Evolutionary conservation across 30 jellyfish, hydroid and myxozoan species (phyloP), one percentile per base, ranked within the genome.

Genomic region (Rhopilema esculentum): DNA sequence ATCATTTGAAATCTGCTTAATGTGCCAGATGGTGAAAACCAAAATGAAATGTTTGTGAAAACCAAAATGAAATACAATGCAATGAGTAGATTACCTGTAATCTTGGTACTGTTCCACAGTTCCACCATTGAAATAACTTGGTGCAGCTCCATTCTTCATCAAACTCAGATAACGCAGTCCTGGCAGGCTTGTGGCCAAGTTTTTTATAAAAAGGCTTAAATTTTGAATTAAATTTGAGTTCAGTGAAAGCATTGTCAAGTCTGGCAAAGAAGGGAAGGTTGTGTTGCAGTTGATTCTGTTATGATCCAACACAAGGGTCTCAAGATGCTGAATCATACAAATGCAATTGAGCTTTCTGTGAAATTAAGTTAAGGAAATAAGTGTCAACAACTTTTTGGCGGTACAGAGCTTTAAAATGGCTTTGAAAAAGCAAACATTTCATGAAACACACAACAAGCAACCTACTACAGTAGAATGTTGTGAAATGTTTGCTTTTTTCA

Each of bases 121-220:
- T 4, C 98, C 98, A 49, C 98, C 98, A 80, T 92, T 92, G 66
- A 92, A 88, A 66, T 63, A 92, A 68, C 96, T 86, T 48, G 98
- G 98, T 20, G 98, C 98, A 30, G 98, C 98, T 19, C 74, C 94
- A 51, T 92, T 92, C 65, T 92, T 92, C 98, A 92, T 92, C 91
- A 92, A 73, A 75, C 98, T 92, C 18, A 92, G 80, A 33, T 48
- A 87, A 62, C 68, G 82, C 79, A 92, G 61, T 4, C 82, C 51
- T 22, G 93, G 93, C 18, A 78, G 63, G 21, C 80, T 75, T 33
- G 75, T 53, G 26, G 95, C 69, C 29, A 92, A 72, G 62, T 85
- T 92, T 65, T 73, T 77, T n/a, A 92, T 64, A 57, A 92, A 92
- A 18, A 92, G 50, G 50, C 96, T 79, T 31, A 92, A 64, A 50